phyloP scores from a whole-genome alignment of 1,140 invertebrate species.

The Hylyphantes graminicola region DNA sequence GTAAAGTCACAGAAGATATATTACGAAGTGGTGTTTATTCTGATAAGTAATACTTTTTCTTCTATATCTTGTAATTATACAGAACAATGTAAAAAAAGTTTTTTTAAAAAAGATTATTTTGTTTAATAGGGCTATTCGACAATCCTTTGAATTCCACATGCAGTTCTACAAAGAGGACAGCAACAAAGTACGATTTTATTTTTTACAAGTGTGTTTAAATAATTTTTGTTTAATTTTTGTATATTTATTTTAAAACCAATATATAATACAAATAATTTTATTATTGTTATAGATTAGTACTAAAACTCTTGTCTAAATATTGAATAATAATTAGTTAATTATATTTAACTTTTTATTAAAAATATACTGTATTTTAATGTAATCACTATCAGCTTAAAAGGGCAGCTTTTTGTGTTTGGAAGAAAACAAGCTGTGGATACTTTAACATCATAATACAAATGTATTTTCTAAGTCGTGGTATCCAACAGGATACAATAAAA shows the following conservation, averaged over 20 bases:
- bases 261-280: too few relatives aligned
- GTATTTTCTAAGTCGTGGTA: too few relatives aligned
- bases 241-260: too few relatives aligned
- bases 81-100: not conserved
- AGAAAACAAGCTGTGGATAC: too few relatives aligned
- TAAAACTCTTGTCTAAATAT: too few relatives aligned
- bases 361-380: not conserved
- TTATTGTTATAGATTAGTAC: too few relatives aligned
- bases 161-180: slow-evolving; percentile 37
- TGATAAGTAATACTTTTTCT: slow-evolving; percentile 72
- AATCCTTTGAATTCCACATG: slow-evolving; percentile 54
- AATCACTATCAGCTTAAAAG: too few relatives aligned
- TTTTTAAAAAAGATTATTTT: not conserved
- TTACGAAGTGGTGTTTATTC: slow-evolving; percentile 70
- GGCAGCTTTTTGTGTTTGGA: too few relatives aligned
- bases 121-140: slow-evolving; percentile 41
- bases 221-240: too few relatives aligned
- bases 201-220: not conserved
- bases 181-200: slow-evolving; percentile 33
- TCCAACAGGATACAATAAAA: too few relatives aligned
- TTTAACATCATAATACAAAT: too few relatives aligned
- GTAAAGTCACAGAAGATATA: slow-evolving; percentile 72
- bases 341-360: not conserved
- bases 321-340: not conserved
- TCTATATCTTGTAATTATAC: not conserved